Conservation (phyloP, 2,113 vertebrate species). For the Halcyon senegalensis region DNA sequence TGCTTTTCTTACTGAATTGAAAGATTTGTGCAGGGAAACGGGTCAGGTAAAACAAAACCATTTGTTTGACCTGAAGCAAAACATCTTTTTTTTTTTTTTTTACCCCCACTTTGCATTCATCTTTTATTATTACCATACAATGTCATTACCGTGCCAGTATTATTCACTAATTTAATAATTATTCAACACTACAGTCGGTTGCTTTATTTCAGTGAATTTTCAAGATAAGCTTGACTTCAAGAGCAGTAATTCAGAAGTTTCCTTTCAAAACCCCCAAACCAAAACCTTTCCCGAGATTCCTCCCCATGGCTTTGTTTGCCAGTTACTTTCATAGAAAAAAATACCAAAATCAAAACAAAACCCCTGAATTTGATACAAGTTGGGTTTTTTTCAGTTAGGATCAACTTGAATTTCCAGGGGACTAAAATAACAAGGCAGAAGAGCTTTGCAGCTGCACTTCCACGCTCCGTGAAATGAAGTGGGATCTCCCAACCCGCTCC, state of each 20-base stretch:
- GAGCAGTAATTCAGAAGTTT: neutral
- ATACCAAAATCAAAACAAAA: fast-evolving
- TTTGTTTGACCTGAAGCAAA: neutral
- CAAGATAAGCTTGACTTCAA: neutral
- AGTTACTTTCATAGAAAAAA: neutral
- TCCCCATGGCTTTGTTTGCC: neutral
- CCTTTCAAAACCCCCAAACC: neutral
- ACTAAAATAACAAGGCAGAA: neutral
- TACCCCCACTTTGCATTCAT: neutral
- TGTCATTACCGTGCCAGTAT: neutral
- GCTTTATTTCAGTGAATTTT: neutral
- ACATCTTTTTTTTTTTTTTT: too few relatives aligned
- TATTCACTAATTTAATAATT: neutral
- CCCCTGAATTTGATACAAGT: neutral
- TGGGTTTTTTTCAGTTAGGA: neutral
- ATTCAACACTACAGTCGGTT: neutral
- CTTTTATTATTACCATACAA: neutral
- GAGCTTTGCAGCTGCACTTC: neutral
- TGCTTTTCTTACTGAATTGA: neutral
- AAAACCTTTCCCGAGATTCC: neutral
- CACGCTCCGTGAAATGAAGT: neutral
- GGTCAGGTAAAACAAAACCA: neutral
- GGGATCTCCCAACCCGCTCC: neutral
- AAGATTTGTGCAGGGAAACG: neutral
- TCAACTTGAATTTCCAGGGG: neutral